phyloP scores from a whole-genome alignment of 2,888 invertebrate genomes.

The Eupithecia pulchellata region DNA sequence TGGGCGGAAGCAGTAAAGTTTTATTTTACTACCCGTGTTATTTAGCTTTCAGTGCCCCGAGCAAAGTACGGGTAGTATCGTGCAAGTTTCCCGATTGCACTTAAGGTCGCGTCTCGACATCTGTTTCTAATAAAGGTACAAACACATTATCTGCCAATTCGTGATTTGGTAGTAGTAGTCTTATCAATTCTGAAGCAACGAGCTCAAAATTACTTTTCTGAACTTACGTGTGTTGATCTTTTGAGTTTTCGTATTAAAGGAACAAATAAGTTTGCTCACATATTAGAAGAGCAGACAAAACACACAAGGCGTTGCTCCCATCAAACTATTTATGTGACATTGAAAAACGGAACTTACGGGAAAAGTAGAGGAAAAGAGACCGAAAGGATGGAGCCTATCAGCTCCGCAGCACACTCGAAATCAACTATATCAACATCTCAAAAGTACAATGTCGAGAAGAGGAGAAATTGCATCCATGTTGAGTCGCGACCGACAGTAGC shows the following conservation, averaged over 20 bases:
- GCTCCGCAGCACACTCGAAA: too few relatives aligned
- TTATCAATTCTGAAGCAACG: background rate
- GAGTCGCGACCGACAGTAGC: too few relatives aligned
- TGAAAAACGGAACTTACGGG: too few relatives aligned
- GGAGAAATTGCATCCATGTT: too few relatives aligned
- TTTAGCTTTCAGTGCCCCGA: slow-evolving; percentile 10
- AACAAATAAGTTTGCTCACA: background rate
- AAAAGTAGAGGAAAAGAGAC: too few relatives aligned
- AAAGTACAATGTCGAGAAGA: too few relatives aligned
- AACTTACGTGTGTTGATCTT: background rate
- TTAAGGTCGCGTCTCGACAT: background rate
- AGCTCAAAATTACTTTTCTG: background rate
- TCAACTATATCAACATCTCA: too few relatives aligned
- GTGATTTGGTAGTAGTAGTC: background rate
- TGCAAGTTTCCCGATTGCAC: slow-evolving; percentile 4
- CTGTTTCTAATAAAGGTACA: background rate
- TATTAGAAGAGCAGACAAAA: background rate
- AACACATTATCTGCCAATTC: background rate
- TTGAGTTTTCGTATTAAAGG: background rate
- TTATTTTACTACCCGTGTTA: background rate
- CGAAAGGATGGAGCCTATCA: too few relatives aligned
- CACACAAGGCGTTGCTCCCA: background rate
- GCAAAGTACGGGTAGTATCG: background rate
- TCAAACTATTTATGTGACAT: background rate
- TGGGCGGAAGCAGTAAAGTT: slow-evolving; percentile 14